Evolutionary conservation across 1,140 invertebrate genomes (phyloP).

Genomic region (Bombus pyrosoma): DNA sequence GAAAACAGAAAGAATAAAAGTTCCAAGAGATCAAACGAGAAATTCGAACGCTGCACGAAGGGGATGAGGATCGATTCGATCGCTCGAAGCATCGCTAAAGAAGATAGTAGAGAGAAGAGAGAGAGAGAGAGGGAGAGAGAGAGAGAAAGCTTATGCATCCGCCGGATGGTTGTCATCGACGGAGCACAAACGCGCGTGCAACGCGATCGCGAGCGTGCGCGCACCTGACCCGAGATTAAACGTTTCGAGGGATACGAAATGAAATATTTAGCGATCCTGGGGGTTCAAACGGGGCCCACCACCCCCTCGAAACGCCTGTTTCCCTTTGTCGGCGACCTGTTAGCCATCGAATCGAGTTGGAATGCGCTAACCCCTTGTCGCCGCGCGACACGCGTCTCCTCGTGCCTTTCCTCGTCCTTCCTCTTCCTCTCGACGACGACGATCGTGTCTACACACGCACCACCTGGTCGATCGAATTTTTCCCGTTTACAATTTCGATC

Average conservation of each 20-base stretch:
- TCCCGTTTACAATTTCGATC: background rate
- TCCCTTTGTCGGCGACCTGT: constrained; percentile 65
- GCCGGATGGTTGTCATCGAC: background rate
- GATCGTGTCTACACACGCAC: background rate
- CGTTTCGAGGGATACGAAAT: constrained; percentile 76
- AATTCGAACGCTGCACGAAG: background rate
- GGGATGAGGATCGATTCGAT: background rate
- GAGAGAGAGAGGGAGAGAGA: background rate
- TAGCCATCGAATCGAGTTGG: constrained; percentile 60
- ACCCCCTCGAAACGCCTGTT: background rate
- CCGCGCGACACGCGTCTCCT: constrained; percentile 39
- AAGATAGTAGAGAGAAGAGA: background rate
- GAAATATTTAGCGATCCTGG: constrained; percentile 79
- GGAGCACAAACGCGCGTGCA: constrained; percentile 45
- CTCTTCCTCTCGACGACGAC: background rate
- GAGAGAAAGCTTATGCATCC: background rate
- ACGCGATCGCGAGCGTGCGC: constrained; percentile 37
- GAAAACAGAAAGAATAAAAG: background rate
- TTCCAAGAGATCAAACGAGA: background rate
- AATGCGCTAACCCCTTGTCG: constrained; percentile 66
- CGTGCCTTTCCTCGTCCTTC: background rate
- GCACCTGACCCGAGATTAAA: constrained; percentile 80
- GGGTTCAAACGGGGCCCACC: constrained; percentile 54
- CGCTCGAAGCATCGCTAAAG: background rate
- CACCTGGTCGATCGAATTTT: background rate